Conservation (phyloP, 2,797 vertebrate genomes). For the Pteropus rufus region DNA sequence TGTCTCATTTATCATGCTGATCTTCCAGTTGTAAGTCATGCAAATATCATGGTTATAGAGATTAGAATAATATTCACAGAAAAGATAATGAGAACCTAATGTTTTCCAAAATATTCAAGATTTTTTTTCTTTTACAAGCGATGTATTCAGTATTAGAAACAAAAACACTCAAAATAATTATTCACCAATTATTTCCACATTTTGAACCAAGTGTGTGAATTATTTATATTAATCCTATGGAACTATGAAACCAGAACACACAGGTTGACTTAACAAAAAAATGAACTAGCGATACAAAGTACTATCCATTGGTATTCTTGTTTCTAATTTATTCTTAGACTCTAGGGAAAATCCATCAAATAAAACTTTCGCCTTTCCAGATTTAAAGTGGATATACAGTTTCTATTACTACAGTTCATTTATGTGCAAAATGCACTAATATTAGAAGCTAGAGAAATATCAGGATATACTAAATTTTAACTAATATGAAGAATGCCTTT, state of each 20-base stretch:
- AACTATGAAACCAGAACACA: background rate
- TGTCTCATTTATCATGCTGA: background rate
- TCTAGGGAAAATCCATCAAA: constrained; percentile 30
- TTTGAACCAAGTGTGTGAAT: constrained; percentile 43
- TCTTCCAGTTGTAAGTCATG: background rate
- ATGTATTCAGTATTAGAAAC: background rate
- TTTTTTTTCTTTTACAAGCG: background rate
- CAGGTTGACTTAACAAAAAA: constrained; percentile 31
- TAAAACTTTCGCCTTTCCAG: constrained; percentile 33
- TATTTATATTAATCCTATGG: constrained; percentile 26
- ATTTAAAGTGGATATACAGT: constrained; percentile 9
- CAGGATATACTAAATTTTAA: constrained; percentile 14
- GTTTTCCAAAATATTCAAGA: background rate
- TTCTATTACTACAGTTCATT: background rate
- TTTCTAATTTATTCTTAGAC: constrained; percentile 24
- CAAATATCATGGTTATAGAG: background rate
- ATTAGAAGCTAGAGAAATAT: constrained; percentile 6
- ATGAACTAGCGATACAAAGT: constrained; percentile 21
- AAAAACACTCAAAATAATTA: constrained; percentile 25
- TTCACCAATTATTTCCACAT: constrained; percentile 42
- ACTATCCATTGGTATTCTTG: background rate
- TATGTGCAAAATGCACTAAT: background rate
- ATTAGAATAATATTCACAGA: background rate
- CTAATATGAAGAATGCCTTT: background rate
- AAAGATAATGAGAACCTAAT: background rate